These are phyloP conservation scores for Laothoe populi DNA, from an alignment of 2,888 invertebrate genomes.

Conservation along the genomic window DNA sequence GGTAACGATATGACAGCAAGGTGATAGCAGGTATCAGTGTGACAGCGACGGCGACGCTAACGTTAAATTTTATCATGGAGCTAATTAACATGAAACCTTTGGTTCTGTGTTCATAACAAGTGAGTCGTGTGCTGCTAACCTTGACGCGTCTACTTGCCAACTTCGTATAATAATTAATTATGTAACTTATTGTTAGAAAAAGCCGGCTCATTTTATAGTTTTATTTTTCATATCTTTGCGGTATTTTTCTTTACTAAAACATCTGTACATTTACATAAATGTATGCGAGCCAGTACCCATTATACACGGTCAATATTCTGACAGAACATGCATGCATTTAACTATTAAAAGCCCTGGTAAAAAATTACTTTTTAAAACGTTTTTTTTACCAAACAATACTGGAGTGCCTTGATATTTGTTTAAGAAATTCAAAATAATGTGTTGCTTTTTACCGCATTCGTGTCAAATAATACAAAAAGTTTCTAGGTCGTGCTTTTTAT, in stretches of 20 bases:
- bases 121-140: conserved; percentile 13
- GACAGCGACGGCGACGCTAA: conserved; percentile 31
- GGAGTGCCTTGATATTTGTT: not conserved
- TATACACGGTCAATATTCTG: too few relatives aligned
- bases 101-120: conserved; percentile 28
- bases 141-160: conserved; percentile 20
- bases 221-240: not conserved
- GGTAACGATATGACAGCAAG: not conserved
- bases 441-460: too few relatives aligned
- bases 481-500: not conserved
- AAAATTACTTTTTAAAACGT: too few relatives aligned
- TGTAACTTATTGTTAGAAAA: conserved; percentile 15
- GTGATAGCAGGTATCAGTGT: not conserved
- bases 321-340: not conserved
- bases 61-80: conserved; percentile 38
- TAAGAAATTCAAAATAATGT: too few relatives aligned
- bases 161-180: conserved; percentile 22
- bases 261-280: too few relatives aligned
- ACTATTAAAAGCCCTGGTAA: not conserved
- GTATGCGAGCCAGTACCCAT: too few relatives aligned
- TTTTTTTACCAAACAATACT: too few relatives aligned
- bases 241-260: not conserved
- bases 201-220: not conserved
- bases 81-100: conserved; percentile 43
- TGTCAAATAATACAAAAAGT: not conserved